A percentile compares a stretch with the other conserved stretches of the same genome.
Evolutionary conservation across 23 tunicate genomes (phyloP).

Genomic region (Halocynthia aurantium): DNA sequence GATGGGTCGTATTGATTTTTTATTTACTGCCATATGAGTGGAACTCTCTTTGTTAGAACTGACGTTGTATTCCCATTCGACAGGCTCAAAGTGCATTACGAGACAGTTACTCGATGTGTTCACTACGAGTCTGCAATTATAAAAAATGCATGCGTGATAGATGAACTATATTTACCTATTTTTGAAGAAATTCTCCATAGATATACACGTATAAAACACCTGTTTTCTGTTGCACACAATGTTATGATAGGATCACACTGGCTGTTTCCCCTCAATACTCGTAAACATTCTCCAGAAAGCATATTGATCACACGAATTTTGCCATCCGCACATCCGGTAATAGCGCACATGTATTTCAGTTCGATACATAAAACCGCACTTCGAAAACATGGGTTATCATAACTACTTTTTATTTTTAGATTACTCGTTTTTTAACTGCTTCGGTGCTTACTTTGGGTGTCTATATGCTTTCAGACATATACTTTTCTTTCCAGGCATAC

Average conservation of each 20-base stretch:
- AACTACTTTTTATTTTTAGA: too few species aligned
- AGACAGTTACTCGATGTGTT: constrained; percentile 51
- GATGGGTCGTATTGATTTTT: constrained; percentile 2
- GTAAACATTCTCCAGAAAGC: constrained; percentile 54
- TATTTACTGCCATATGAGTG: neutral
- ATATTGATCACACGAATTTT: constrained; percentile 65
- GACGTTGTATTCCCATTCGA: constrained; percentile 34
- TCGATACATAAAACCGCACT: constrained; percentile 54
- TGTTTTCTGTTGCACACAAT: constrained; percentile 20
- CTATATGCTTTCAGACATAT: constrained; percentile 23
- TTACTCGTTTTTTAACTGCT: neutral
- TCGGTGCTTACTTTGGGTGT: constrained; percentile 16
- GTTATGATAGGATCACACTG: constrained; percentile 63
- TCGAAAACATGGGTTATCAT: neutral
- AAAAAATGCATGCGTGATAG: too few species aligned
- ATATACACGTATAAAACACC: constrained; percentile 12
- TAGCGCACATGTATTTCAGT: constrained; percentile 40
- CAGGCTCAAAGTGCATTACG: constrained; percentile 61
- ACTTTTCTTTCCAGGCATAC: constrained; percentile 26
- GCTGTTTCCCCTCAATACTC: constrained; percentile 75
- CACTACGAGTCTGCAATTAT: constrained; percentile 29
- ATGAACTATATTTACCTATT: neutral
- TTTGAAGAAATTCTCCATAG: neutral
- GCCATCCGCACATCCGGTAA: constrained; percentile 79
- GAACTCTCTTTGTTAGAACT: neutral